These are phyloP conservation scores for Siphlonurus alternatus DNA, from an alignment of 2,888 invertebrate species.

Conservation along the genomic window DNA sequence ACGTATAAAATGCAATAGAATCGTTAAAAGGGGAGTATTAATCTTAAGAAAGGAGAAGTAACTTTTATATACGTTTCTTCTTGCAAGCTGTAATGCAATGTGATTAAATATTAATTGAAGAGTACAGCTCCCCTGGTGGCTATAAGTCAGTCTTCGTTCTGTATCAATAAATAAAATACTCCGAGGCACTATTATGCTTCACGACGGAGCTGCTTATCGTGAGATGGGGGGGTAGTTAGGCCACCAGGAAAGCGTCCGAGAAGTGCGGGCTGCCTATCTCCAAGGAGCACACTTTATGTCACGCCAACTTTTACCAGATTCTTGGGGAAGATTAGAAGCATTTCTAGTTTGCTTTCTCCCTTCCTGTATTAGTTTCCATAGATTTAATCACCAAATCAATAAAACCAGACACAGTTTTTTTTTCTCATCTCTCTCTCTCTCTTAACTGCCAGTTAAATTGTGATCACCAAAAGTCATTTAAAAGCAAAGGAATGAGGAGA, in stretches of 20 bases:
- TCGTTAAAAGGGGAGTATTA: no score
- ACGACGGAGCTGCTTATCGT: no score
- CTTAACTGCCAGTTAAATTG: not conserved
- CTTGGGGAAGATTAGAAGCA: not conserved
- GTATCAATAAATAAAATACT: not conserved
- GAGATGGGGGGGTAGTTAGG: no score
- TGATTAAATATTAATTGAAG: not conserved
- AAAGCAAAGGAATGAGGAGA: not conserved
- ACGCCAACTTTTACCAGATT: not conserved
- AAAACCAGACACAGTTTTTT: not conserved
- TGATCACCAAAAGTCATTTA: not conserved
- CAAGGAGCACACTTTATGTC: not conserved
- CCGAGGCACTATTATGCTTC: no score
- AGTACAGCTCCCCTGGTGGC: not conserved
- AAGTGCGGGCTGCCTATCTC: not conserved
- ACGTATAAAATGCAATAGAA: no score
- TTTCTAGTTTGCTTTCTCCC: not conserved
- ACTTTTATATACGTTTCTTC: no score
- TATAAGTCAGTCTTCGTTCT: not conserved
- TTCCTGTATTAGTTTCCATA: not conserved
- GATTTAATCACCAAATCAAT: not conserved
- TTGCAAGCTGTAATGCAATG: no score
- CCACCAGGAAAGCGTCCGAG: no score
- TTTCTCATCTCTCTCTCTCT: not conserved
- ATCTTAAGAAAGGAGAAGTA: no score